These are phyloP conservation scores for Malacoctenus gilli DNA, from an alignment of 2,797 vertebrate genomes.

Conservation along the genomic window DNA sequence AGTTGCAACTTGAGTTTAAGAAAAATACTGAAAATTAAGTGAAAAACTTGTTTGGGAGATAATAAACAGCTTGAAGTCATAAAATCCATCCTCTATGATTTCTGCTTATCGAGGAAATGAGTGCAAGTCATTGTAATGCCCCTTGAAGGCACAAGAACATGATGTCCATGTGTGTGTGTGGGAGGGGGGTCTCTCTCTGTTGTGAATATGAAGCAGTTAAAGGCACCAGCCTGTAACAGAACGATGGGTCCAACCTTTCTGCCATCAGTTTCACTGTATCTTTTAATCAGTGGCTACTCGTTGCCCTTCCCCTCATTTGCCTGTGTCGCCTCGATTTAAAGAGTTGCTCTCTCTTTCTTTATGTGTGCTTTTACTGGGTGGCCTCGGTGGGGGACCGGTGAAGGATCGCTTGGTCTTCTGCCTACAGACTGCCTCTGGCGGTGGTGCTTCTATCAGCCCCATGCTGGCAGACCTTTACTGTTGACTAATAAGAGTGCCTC, in stretches of 20 bases:
- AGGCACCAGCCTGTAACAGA: constrained; percentile 37
- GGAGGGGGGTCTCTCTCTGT: constrained; percentile 13
- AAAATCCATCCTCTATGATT: too few species aligned
- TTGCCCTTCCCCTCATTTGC: constrained; percentile 29
- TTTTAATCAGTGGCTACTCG: constrained; percentile 61
- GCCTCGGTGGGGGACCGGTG: constrained; percentile 51
- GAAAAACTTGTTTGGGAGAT: too few species aligned
- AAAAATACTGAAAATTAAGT: too few species aligned
- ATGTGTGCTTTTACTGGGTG: constrained; percentile 30
- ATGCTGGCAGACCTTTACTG: constrained; percentile 73
- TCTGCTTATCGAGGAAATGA: too few species aligned
- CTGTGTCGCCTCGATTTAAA: constrained; percentile 39
- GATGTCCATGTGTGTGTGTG: too few species aligned
- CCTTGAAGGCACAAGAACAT: too few species aligned
- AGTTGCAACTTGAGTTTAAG: too few species aligned
- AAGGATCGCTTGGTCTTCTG: constrained; percentile 60
- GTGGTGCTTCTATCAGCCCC: constrained; percentile 66
- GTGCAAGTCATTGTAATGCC: too few species aligned
- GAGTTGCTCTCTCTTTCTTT: constrained; percentile 12
- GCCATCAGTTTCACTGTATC: constrained; percentile 51
- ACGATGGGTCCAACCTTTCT: constrained; percentile 41
- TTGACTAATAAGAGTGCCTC: constrained; percentile 66
- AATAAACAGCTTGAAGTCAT: too few species aligned
- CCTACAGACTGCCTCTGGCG: constrained; percentile 66
- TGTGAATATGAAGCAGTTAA: constrained; percentile 45